Percentiles rank a stretch among this genome's conserved stretches.
phyloP scores from a whole-genome alignment of 1,140 invertebrate genomes.

The Chymomyza costata region DNA sequence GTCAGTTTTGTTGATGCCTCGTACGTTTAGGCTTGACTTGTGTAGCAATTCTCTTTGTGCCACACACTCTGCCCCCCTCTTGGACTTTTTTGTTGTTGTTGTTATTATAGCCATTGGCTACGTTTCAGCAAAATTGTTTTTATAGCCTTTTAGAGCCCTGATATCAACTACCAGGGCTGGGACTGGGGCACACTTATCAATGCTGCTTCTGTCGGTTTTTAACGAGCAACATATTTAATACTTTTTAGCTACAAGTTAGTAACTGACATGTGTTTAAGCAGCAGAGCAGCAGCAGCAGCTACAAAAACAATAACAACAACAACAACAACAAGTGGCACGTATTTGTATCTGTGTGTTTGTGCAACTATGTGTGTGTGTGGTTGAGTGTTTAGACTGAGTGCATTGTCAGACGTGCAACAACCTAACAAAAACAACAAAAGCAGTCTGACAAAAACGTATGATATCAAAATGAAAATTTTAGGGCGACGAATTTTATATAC shows the following conservation, averaged over 20 bases:
- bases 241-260: slow-evolving; percentile 53
- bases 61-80: slow-evolving; percentile 5
- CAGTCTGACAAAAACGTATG: slow-evolving; percentile 7
- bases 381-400: slow-evolving; percentile 39
- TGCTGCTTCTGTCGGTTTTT: too few relatives aligned
- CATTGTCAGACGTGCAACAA: slow-evolving; percentile 63
- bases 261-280: slow-evolving; percentile 26
- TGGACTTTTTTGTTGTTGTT: slow-evolving; percentile 5
- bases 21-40: too few relatives aligned
- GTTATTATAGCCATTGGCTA: slow-evolving; percentile 6
- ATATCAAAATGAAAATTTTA: too few relatives aligned
- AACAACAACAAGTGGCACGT: slow-evolving; percentile 4
- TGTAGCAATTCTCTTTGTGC: slow-evolving; percentile 1
- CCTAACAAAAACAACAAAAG: slow-evolving; percentile 28
- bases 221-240: too few relatives aligned
- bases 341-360: not conserved
- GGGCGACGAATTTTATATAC: too few relatives aligned
- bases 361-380: slow-evolving; percentile 2
- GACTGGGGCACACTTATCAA: too few relatives aligned
- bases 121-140: slow-evolving; percentile 40
- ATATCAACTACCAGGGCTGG: too few relatives aligned
- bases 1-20: slow-evolving; percentile 42
- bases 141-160: slow-evolving; percentile 41
- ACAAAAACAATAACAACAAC: slow-evolving; percentile 15
- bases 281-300: too few relatives aligned